Evolutionary conservation across 2,797 vertebrate genomes (phyloP), one percentile per base, ranked within the genome.

Genomic region (Aulostomus chinensis): DNA sequence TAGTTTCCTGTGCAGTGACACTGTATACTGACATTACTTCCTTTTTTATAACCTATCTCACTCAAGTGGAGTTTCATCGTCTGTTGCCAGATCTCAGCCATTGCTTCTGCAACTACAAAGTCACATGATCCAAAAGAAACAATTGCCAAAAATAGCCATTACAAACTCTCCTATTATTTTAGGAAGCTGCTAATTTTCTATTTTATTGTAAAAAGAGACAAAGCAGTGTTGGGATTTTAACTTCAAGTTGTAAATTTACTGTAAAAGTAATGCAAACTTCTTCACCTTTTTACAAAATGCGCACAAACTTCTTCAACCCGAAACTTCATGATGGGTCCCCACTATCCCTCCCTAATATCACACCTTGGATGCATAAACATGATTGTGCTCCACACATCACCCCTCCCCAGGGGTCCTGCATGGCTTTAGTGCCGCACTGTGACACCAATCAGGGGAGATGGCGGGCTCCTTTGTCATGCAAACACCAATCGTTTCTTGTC

Each of bases 371-470:
- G 85, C 89, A 91, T 92, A 90, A 92, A 91, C 87, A 90, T 89
- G 88, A 80, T 80, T 78, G 72, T 75, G 84, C 81, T 86, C 85
- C 85, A 83, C 86, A 88, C 88, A 90, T 88, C 83, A 83, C 75
- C 83, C 85, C 82, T 62, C 80, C 75, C 81, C 67, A 69, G 88
- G 86, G 84, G 86, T 60, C 45, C 84, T 83, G 86, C 86, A 77
- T 81, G 85, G 87, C 87, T 88, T 90, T 89, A 88, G 85, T 90
- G 84, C 76, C 25, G 78, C 83, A 66, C 89, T 84, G 86, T 91
- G 91, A 93, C 91, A 92, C 91, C 92, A 92, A 93, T 93, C 91
- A 92, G 88, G 83, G 85, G 85, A 83, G 85, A 90, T 91, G 90
- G 89, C 86, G 84, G 85, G 73, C 84, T 77, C 70, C 74, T 91